A percentile compares a stretch with the other conserved stretches of the same genome.
These are phyloP conservation scores for Phrynocephalus forsythii DNA, from an alignment of 2,797 vertebrate genomes.

Conservation along the genomic window DNA sequence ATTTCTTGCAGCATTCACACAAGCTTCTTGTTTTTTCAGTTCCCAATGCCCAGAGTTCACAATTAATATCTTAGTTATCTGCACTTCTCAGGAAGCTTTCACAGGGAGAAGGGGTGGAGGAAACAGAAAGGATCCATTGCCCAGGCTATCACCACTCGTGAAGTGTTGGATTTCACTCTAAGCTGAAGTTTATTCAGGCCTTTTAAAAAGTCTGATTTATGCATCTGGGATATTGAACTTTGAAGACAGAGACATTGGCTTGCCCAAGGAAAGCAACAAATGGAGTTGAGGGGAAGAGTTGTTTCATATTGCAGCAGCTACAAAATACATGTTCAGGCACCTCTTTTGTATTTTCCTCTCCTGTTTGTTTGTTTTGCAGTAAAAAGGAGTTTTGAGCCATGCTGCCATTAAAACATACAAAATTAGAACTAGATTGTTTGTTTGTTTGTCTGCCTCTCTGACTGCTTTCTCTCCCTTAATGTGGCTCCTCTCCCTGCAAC, in stretches of 20 bases:
- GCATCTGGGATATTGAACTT: no score
- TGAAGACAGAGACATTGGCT: no score
- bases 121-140: neutral
- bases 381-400: no score
- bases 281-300: no score
- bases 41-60: neutral
- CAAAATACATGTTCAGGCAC: no score
- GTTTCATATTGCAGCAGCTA: no score
- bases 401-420: no score
- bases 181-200: neutral
- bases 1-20: constrained; percentile 2
- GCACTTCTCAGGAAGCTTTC: neutral
- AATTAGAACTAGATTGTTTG: neutral
- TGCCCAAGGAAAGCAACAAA: no score
- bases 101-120: neutral
- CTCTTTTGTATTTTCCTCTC: no score
- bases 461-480: no score
- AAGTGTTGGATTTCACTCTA: neutral
- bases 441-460: no score
- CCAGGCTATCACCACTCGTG: neutral
- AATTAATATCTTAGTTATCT: neutral
- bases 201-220: neutral
- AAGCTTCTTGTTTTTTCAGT: neutral
- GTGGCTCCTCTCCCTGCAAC: no score
- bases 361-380: neutral